phyloP scores from a whole-genome alignment of 2,113 vertebrate genomes.

The Otocyon megalotis region DNA sequence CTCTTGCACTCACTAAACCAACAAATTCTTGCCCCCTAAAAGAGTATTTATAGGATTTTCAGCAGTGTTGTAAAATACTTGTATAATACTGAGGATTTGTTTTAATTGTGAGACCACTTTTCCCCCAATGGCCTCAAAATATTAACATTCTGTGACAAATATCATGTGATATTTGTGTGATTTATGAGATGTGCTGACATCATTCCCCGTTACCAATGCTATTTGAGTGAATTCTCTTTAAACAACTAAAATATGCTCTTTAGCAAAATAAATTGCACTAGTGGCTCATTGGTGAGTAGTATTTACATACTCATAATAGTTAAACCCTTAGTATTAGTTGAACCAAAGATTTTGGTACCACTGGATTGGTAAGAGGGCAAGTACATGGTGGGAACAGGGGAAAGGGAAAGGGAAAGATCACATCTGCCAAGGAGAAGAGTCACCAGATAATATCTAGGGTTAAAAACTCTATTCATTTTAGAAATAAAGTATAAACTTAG shows the following conservation, averaged over 20 bases:
- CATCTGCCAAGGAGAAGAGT: neutral
- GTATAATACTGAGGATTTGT: neutral
- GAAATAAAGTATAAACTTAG: neutral
- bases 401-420: neutral
- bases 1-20: neutral
- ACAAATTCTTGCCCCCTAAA: neutral
- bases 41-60: neutral
- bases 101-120: neutral
- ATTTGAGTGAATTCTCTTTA: neutral
- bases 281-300: neutral
- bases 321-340: neutral
- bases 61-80: neutral
- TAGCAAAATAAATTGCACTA: neutral
- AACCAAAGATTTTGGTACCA: neutral
- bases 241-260: neutral
- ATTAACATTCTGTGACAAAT: neutral
- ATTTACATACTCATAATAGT: neutral
- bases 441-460: neutral
- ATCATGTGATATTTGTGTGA: neutral
- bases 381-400: fast-evolving
- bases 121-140: neutral
- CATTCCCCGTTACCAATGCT: neutral
- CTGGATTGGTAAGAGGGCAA: neutral
- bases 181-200: neutral
- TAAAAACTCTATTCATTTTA: neutral